Percentiles rank a stretch among this genome's conserved stretches.
Evolutionary conservation across 2,797 vertebrate species (phyloP).

Genomic region (Epinephelus malabaricus): DNA sequence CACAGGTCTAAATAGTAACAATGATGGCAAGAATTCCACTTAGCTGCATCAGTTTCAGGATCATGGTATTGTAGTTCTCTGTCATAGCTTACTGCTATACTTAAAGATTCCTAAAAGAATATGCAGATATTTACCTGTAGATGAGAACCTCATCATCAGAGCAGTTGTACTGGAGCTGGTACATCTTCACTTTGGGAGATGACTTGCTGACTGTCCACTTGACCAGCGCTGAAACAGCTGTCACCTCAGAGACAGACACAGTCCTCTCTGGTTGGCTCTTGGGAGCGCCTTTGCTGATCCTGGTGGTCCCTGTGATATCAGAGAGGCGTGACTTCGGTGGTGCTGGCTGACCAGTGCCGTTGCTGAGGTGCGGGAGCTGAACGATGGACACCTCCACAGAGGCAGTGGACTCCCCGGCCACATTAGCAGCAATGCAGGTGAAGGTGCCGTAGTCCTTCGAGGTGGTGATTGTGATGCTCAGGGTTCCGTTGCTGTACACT

Average conservation of each 20-base stretch:
- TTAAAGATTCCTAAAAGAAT: neutral
- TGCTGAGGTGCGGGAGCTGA: slow-evolving; percentile 94
- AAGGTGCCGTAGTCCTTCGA: slow-evolving; percentile 95
- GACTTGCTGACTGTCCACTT: slow-evolving; percentile 93
- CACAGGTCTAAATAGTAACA: too few relatives aligned
- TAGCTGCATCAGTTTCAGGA: too few relatives aligned
- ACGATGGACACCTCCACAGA: slow-evolving; percentile 92
- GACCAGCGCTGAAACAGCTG: slow-evolving; percentile 91
- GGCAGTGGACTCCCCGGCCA: slow-evolving; percentile 94
- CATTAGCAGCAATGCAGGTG: slow-evolving; percentile 95
- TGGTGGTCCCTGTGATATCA: slow-evolving; percentile 93
- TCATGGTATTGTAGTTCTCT: neutral
- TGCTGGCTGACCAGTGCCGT: slow-evolving; percentile 85
- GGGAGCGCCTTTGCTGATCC: slow-evolving; percentile 86
- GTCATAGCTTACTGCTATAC: neutral
- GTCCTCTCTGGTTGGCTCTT: slow-evolving; percentile 87
- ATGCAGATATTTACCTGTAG: slow-evolving; percentile 89
- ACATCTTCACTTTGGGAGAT: slow-evolving; percentile 95
- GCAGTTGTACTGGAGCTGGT: slow-evolving; percentile 97
- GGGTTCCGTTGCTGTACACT: slow-evolving; percentile 92
- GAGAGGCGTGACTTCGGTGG: slow-evolving; percentile 93
- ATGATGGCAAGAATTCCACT: too few relatives aligned
- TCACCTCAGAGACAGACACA: slow-evolving; percentile 92
- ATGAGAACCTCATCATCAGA: slow-evolving; percentile 95
- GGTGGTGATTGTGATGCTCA: slow-evolving; percentile 93